Base-by-base conservation (phyloP, 1,140 invertebrate species). In the Pachyrhynchus sulphureomaculatus region DNA sequence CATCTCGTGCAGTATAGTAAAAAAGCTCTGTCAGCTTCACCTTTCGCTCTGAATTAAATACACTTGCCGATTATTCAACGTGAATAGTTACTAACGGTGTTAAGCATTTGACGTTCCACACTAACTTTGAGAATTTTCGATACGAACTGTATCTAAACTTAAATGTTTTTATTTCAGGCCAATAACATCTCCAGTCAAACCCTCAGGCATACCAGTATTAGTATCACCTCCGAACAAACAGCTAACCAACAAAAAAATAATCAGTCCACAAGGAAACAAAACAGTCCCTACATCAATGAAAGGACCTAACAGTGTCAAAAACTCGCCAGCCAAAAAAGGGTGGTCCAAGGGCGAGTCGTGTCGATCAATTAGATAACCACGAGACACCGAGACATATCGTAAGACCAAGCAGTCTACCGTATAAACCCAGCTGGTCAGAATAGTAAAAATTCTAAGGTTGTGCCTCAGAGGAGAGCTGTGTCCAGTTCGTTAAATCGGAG, bases 341-440 rank as follows among this genome's bases (percentile, higher is more conserved):
- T 13, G 51, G 41, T n/a, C 41, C 62, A 32, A 63, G 83, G 54
- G 78, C 83, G 1, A 85, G 83, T 54, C 77, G 86, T 39, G 79
- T 85, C 44, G 86, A 88, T 75, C 79, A 80, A 34, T 59, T 74
- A 53, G 73, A 74, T 18, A 75, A 76, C 8, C 68, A 73, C 34
- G 70, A 75, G 23, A 71, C 74, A 2, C 74, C 78, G 12, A 79
- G 76, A 47, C 77, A 78, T 51, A 73, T 78, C 45, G 66, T 79
- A 15, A 70, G 86, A 64, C 85, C 85, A 0, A 82, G 84, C 58
- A 86, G 84, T 55, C 72, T 88, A 65, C 86, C 86, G 4, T 86
- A 87, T 69, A 84, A 84, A 36, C n/a, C 77, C 82, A 45, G 73
- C 77, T 8, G 78, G 81, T 4, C 79, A 82, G 32, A 66, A 75